phyloP scores from a whole-genome alignment of 1,140 invertebrate genomes.

The Eupristina koningsbergeri region DNA sequence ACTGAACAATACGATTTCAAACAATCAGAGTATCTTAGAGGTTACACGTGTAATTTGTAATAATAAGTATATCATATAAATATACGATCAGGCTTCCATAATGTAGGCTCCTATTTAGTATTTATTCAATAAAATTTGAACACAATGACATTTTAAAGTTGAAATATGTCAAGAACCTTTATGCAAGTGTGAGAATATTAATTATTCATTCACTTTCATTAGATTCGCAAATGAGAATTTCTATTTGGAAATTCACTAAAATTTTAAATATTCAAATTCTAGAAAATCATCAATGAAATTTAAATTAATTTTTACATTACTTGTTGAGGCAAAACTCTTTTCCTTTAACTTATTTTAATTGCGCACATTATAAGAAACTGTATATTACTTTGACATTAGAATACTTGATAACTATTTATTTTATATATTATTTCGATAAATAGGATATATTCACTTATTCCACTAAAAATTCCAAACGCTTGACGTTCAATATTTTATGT shows the following conservation, averaged over 20 bases:
- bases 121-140: slow-evolving; percentile 7
- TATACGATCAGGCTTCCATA: too few relatives aligned
- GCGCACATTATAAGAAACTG: too few relatives aligned
- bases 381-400: neutral
- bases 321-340: neutral
- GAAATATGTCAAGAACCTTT: neutral
- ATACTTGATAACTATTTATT: too few relatives aligned
- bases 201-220: neutral
- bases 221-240: neutral
- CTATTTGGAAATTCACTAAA: too few relatives aligned
- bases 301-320: neutral
- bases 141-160: neutral
- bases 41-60: neutral
- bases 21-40: neutral
- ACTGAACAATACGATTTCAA: neutral
- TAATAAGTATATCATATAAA: slow-evolving; percentile 1
- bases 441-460: too few relatives aligned
- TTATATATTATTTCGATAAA: too few relatives aligned
- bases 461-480: too few relatives aligned
- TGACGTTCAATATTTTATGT: too few relatives aligned
- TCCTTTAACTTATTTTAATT: too few relatives aligned
- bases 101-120: neutral
- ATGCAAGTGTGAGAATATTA: neutral
- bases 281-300: too few relatives aligned
- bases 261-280: too few relatives aligned